A percentile compares a stretch with the other conserved stretches of the same genome.
phyloP scores from a whole-genome alignment of 2,797 vertebrate genomes.

The Sebastes diaconus region DNA sequence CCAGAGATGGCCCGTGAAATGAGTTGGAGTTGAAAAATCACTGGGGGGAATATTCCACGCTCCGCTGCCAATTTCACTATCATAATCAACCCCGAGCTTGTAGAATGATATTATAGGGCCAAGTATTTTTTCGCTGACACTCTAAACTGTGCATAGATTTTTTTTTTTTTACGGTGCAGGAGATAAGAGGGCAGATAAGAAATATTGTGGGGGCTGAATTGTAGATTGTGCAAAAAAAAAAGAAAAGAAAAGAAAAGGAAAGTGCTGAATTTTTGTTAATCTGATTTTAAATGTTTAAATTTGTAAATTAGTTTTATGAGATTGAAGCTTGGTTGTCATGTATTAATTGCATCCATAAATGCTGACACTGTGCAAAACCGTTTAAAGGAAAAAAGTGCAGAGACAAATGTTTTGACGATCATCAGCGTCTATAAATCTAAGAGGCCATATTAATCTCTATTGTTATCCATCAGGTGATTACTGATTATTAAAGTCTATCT shows the following conservation, averaged over 20 bases:
- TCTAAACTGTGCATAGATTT: conserved; percentile 41
- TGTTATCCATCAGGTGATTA: background rate
- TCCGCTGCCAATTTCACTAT: conserved; percentile 62
- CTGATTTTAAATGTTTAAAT: conserved; percentile 32
- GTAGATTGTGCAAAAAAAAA: conserved; percentile 16
- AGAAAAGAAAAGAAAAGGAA: background rate
- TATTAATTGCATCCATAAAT: background rate
- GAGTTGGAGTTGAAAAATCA: conserved; percentile 58
- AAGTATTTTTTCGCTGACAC: conserved; percentile 59
- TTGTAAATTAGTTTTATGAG: conserved; percentile 23
- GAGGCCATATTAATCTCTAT: background rate
- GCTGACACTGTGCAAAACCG: background rate
- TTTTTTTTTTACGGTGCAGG: conserved; percentile 20
- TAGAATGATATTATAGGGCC: conserved; percentile 55
- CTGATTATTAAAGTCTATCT: background rate
- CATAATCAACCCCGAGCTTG: conserved; percentile 64
- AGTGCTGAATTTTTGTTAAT: conserved; percentile 38
- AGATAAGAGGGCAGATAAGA: conserved; percentile 57
- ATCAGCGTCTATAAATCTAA: background rate
- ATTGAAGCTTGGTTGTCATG: conserved; percentile 1
- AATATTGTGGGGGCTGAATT: conserved; percentile 35
- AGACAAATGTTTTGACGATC: background rate
- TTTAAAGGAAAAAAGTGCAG: background rate
- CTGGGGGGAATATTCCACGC: conserved; percentile 47
- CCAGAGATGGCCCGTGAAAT: conserved; percentile 63